Evolutionary conservation across 2,797 vertebrate species (phyloP), one percentile per base, ranked within the genome.

Genomic region (Liasis olivaceus): DNA sequence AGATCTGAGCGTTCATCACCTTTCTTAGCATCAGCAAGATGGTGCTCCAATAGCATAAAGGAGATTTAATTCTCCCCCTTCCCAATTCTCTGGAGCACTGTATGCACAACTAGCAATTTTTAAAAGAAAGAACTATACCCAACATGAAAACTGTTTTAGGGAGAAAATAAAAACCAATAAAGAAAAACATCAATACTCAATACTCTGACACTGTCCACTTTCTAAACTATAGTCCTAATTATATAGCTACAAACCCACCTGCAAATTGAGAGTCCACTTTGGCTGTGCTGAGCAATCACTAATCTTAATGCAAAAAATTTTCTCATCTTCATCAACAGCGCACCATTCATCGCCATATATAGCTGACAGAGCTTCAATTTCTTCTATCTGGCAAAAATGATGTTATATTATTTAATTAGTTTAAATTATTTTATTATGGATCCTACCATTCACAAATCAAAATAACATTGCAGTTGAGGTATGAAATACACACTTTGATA

Each of bases 341-440:
- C 99, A 99, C 99, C 99, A 99, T 26, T 99, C 99, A 28, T 99
- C 98, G 1, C 98, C 99, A 62, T 99, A 99, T 96, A 99, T 99
- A 7, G 99, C 98, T 15, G 99, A 98, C 93, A 99, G 98, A 9
- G 99, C 99, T 98, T 99, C 99, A 0, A 99, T 98, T 97, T 99
- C 99, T 96, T 99, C 99, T 42, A 98, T 98, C 99, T 99, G 85
- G 87, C 72, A 90, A 94, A 95, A 91, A 91, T n/a, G 17, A 86
- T 47, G 28, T 72, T 64, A 81, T 24, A 24, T 81, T 24, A 12
- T 81, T 24, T 72, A 72, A 36, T 36, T 36, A 72, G 31, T 81
- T 81, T 77, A 84, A 54, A 42, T 59, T 56, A 85, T 54, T 87
- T 77, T 58, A 85, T 17, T 2, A 2, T 88, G 11, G 12, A 13